Evolutionary conservation across 2,797 vertebrate genomes (phyloP).

Genomic region (Cephalopachus bancanus): DNA sequence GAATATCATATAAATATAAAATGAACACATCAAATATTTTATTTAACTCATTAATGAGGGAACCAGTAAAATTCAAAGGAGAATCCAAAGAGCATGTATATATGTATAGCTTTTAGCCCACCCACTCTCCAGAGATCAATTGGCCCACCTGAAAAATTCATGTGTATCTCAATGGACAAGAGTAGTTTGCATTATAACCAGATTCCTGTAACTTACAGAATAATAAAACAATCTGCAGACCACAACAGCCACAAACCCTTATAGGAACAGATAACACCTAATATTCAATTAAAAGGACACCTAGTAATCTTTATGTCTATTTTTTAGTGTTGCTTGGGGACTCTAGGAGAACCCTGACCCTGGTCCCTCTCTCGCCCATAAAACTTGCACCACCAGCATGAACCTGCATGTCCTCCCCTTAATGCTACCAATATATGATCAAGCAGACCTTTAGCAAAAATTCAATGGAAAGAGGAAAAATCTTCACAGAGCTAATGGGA

Average conservation of each 20-base stretch:
- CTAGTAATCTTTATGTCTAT: neutral
- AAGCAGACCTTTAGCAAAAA: neutral
- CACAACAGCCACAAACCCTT: neutral
- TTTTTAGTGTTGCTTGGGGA: neutral
- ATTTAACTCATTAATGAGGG: neutral
- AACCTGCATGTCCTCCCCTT: neutral
- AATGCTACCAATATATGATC: neutral
- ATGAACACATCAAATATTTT: neutral
- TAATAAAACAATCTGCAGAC: neutral
- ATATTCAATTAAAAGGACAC: neutral
- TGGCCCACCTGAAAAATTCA: neutral
- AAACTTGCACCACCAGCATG: neutral
- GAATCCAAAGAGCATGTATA: neutral
- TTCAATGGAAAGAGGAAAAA: neutral
- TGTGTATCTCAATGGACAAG: neutral
- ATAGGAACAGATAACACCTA: neutral
- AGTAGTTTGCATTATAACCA: neutral
- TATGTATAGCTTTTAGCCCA: neutral
- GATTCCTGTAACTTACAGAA: constrained; percentile 8
- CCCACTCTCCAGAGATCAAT: neutral
- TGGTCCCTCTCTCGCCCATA: neutral
- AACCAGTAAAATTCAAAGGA: neutral
- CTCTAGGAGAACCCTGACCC: neutral
- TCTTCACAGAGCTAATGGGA: neutral
- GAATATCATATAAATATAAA: neutral